These are phyloP conservation scores for Reticulitermes speratus DNA, from an alignment of 1,140 invertebrate genomes.

Conservation along the genomic window DNA sequence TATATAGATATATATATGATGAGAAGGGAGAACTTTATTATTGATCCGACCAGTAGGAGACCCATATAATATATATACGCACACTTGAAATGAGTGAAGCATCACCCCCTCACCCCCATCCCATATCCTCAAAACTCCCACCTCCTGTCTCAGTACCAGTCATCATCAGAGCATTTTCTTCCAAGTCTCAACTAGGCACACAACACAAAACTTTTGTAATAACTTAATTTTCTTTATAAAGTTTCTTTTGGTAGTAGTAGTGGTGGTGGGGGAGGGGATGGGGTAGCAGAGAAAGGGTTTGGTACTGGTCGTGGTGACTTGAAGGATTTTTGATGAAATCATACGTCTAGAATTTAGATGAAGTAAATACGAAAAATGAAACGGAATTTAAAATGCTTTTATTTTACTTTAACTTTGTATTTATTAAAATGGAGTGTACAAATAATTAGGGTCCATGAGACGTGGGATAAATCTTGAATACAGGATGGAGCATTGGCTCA, in stretches of 20 bases:
- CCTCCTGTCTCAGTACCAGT: background rate
- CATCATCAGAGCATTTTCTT: slow-evolving; percentile 18
- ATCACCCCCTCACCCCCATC: background rate
- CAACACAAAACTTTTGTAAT: slow-evolving; percentile 14
- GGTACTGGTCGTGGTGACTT: background rate
- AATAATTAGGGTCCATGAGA: background rate
- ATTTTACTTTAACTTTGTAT: background rate
- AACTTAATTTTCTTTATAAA: slow-evolving; percentile 20
- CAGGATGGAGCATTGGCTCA: background rate
- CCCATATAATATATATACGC: background rate
- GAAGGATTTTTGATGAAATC: slow-evolving; percentile 16
- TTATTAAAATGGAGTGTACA: background rate
- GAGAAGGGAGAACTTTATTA: slow-evolving; percentile 15
- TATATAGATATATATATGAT: slow-evolving; percentile 18
- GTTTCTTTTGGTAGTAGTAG: background rate
- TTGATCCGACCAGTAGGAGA: slow-evolving; percentile 9
- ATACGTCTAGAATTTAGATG: background rate
- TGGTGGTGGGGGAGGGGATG: background rate
- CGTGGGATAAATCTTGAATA: background rate
- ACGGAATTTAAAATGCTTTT: background rate
- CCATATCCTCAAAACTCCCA: background rate
- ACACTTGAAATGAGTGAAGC: slow-evolving; percentile 5
- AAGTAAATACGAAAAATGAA: background rate
- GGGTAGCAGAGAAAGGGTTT: background rate
- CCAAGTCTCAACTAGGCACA: slow-evolving; percentile 14